Percentiles rank a stretch among this genome's conserved stretches.
Conservation (phyloP, 2,113 vertebrate genomes). For the human region GRCh38 chr16:19474501-19475000, state of each 20-base stretch:
- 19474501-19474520: not conserved
- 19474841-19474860: not conserved
- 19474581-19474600: not conserved
- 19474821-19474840: not conserved
- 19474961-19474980: not conserved
- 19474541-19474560: not conserved
- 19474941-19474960: not conserved
- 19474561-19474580: not conserved
- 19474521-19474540: not conserved
- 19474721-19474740: not conserved
- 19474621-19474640: not conserved
- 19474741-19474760: not conserved
- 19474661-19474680: not conserved
- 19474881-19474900: not conserved
- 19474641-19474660: not conserved
- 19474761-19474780: not conserved
- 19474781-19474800: not conserved
- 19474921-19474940: not conserved
- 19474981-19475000: not conserved
- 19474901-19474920: not conserved
- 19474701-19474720: not conserved
- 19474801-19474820: not conserved
- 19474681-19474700: not conserved
- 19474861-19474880: not conserved
- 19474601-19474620: not conserved